Evolutionary conservation across 2,797 vertebrate species (phyloP), one percentile per base, ranked within the genome.

Genomic region (Glyptemys insculpta): DNA sequence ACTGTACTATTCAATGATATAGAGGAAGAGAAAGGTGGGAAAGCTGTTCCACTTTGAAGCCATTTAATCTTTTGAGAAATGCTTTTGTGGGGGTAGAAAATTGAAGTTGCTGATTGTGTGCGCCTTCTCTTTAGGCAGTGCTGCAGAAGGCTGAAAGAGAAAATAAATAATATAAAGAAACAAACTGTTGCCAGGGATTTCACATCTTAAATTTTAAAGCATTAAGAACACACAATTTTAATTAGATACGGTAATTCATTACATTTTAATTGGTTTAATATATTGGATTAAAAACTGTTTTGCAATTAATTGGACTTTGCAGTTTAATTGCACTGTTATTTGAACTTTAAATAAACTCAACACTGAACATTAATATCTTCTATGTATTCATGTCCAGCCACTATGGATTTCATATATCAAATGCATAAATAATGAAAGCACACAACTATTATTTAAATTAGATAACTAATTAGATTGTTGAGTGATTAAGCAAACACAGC

Each of bases 211-310:
- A 83, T 18, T 82, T 83, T 83, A 85, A 6, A 78, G 53, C n/a
- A 91, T 62, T 54, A 95, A 82, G n/a, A 93, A 92, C 81, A 92
- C 72, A 37, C n/a, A 50, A 53, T 89, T n/a, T 88, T 16, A 85
- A 76, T 29, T 27, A 74, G 37, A 44, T 74, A 50, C 2, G 15
- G 50, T 50, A 47, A 47, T 76, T 76, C 41, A 14, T 47, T 47
- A 76, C 6, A 23, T 41, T 88, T 88, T 41, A 92, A 79, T 80
- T 74, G 34, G 19, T 88, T 54, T 2, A 83, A 47, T 76, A 76
- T 41, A 76, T 47, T 76, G 27, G 44, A 8, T 76, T 47, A 47
- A 76, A 25, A 47, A 27, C 41, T 74, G 72, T 25, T 76, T 47
- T 47, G 44, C 41, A 76, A 8, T 76, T 47, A 76, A 54, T 6